These are phyloP conservation scores for Poecile atricapillus DNA, from an alignment of 2,113 vertebrate genomes.

Conservation along the genomic window DNA sequence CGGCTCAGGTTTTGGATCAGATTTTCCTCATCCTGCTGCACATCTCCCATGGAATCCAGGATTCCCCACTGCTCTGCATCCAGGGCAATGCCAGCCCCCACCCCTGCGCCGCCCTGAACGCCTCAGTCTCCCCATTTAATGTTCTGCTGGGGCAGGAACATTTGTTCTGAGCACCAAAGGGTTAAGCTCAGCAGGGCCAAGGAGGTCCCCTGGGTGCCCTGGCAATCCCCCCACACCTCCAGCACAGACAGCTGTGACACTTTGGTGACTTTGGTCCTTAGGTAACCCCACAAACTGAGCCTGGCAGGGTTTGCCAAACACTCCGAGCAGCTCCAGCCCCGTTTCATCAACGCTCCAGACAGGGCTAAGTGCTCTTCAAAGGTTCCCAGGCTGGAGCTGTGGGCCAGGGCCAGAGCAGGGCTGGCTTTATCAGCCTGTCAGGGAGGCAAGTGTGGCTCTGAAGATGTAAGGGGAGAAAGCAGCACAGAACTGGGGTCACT, in stretches of 20 bases:
- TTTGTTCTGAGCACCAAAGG: fast-evolving
- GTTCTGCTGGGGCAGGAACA: not conserved
- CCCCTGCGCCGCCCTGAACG: not conserved
- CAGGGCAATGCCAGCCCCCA: not conserved
- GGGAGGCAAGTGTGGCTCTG: not conserved
- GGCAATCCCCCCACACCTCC: not conserved
- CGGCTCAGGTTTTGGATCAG: not conserved
- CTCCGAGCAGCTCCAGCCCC: not conserved
- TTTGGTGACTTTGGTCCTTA: not conserved
- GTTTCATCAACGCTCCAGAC: not conserved
- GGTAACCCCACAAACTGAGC: not conserved
- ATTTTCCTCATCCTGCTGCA: not conserved
- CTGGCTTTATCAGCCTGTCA: not conserved
- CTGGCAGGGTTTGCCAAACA: not conserved
- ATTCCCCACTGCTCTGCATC: not conserved
- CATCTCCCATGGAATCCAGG: fast-evolving
- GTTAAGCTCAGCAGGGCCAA: not conserved
- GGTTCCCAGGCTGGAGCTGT: not conserved
- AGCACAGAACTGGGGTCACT: not conserved
- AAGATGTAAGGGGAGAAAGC: slow-evolving; percentile 11
- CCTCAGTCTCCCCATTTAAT: not conserved
- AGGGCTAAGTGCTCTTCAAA: not conserved
- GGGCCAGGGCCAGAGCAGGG: not conserved
- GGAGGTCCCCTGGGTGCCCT: not conserved
- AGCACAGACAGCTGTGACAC: not conserved